Percentiles rank a stretch among this genome's conserved stretches.
Evolutionary conservation across 2,113 vertebrate genomes (phyloP).

Genomic region (Empidonax alnorum): DNA sequence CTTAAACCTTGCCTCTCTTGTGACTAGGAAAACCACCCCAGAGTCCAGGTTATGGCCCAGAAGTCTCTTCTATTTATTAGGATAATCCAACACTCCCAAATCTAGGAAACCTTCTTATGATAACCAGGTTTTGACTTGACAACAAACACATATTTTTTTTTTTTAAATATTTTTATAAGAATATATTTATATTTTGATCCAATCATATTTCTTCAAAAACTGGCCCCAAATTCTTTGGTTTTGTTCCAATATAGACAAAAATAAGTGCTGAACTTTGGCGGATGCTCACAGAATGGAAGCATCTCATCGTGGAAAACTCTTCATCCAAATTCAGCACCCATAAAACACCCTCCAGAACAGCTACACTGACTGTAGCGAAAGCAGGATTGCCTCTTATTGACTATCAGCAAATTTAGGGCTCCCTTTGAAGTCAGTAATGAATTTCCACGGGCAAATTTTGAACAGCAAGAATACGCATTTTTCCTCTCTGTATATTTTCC

Average conservation of each 20-base stretch:
- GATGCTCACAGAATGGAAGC: neutral
- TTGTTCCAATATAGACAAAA: neutral
- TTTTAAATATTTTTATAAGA: too few species aligned
- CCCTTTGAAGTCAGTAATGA: neutral
- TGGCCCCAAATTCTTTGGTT: accelerated
- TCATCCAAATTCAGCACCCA: neutral
- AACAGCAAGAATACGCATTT: neutral
- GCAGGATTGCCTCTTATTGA: neutral
- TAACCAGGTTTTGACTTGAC: neutral
- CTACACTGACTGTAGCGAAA: neutral
- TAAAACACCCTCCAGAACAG: neutral
- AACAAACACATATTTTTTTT: neutral
- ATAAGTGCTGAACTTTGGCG: neutral
- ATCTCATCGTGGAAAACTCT: neutral
- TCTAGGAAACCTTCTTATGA: neutral
- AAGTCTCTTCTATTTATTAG: neutral
- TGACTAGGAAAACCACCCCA: neutral
- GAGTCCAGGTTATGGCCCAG: neutral
- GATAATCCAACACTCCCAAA: neutral
- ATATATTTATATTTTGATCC: neutral
- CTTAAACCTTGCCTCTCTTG: neutral
- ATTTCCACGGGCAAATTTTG: constrained; percentile 35
- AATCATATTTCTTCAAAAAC: neutral
- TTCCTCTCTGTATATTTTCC: constrained; percentile 4
- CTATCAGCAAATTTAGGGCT: constrained; percentile 34